Conservation (phyloP, 30 jellyfish, hydroid and myxozoan species). For the Sanderia malayensis region DNA sequence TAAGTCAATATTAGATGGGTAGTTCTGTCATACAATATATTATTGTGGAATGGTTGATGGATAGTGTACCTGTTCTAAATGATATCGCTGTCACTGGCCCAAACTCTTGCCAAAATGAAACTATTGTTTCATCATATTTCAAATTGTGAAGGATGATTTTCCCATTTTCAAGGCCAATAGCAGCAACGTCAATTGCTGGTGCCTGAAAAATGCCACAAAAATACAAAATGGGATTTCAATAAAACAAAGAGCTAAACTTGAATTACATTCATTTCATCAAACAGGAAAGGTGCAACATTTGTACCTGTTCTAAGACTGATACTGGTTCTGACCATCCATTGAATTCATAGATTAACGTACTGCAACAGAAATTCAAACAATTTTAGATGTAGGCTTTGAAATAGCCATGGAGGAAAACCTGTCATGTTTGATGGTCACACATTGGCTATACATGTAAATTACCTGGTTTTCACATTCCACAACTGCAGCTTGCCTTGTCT, state of each 20-base stretch:
- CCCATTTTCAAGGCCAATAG: constrained; percentile 85
- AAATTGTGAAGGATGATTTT: constrained; percentile 64
- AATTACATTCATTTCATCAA: no score
- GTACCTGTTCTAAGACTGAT: constrained; percentile 80
- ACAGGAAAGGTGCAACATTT: no score
- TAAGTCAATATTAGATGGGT: no score
- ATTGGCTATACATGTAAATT: no score
- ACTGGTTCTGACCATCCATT: constrained; percentile 89
- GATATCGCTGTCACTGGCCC: constrained; percentile 88
- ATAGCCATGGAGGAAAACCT: no score
- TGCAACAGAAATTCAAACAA: no score
- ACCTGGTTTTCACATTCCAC: constrained; percentile 86
- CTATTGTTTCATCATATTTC: constrained; percentile 66
- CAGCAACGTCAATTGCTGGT: constrained; percentile 94
- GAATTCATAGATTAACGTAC: constrained; percentile 72
- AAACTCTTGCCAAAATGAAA: constrained; percentile 83
- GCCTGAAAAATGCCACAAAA: no score
- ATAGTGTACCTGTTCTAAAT: constrained; percentile 82
- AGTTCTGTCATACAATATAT: background rate
- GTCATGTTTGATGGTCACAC: no score
- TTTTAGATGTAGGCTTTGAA: no score
- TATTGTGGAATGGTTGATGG: background rate
- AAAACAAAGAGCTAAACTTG: no score
- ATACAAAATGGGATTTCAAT: no score
- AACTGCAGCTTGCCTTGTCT: constrained; percentile 85